Conservation (phyloP, 2,113 vertebrate genomes). For the Zosterops japonicus region DNA sequence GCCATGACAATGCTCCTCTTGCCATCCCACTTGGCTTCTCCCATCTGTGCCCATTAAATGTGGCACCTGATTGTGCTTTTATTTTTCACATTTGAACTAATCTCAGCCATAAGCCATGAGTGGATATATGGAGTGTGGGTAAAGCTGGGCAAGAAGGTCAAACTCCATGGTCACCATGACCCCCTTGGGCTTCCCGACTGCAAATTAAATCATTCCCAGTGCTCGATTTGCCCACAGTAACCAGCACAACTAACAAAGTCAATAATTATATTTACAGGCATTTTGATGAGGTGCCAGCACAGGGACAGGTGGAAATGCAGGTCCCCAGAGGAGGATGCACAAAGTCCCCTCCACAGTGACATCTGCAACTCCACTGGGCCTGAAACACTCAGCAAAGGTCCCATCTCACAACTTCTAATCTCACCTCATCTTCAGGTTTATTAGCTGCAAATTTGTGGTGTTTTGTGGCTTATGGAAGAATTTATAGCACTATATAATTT, state of each 20-base stretch:
- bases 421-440: slow-evolving; percentile 66
- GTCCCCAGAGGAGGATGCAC: background rate
- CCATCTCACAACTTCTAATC: slow-evolving; percentile 58
- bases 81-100: background rate
- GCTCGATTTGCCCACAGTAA: slow-evolving; percentile 1
- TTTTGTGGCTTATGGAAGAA: slow-evolving; percentile 73
- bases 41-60: background rate
- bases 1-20: background rate
- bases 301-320: background rate
- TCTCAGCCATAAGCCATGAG: background rate
- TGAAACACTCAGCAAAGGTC: slow-evolving; percentile 9
- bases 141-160: background rate
- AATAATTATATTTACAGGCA: background rate
- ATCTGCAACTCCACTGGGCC: background rate
- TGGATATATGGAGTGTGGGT: background rate
- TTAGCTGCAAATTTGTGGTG: slow-evolving; percentile 74
- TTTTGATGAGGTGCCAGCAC: background rate
- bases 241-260: background rate
- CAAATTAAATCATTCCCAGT: slow-evolving; percentile 27
- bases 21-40: background rate
- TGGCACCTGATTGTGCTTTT: background rate
- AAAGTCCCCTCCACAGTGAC: background rate
- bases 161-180: background rate
- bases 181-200: background rate
- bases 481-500: slow-evolving; percentile 74